A percentile compares a stretch with the other conserved stretches of the same genome.
phyloP scores from a whole-genome alignment of 2,888 invertebrate genomes.

The Harpalus rufipes region DNA sequence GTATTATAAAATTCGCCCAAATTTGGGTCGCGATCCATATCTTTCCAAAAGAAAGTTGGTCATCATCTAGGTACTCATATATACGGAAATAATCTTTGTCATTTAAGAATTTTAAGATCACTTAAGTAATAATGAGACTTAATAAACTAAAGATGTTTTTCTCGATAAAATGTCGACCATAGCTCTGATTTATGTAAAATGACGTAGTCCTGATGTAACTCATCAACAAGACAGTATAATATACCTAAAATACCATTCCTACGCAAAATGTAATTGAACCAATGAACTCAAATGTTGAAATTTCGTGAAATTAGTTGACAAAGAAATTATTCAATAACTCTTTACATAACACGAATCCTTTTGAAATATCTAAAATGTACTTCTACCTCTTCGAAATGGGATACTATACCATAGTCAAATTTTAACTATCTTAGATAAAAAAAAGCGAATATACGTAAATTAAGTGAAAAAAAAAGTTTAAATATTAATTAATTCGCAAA shows the following conservation, averaged over 20 bases:
- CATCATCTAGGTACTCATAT: no score
- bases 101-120: neutral
- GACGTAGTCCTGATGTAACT: conserved; percentile 47
- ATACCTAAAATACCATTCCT: conserved; percentile 57
- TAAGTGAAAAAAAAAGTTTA: no score
- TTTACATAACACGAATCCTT: neutral
- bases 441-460: no score
- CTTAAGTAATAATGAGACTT: neutral
- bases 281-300: conserved; percentile 37
- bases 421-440: no score
- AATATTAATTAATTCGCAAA: no score
- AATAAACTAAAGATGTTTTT: neutral
- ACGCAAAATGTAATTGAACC: conserved; percentile 52
- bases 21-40: no score
- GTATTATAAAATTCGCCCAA: no score
- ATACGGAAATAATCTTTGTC: neutral
- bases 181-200: conserved; percentile 45
- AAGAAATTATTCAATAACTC: conserved; percentile 26
- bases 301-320: conserved; percentile 27
- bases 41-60: no score
- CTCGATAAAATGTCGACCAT: conserved; percentile 14
- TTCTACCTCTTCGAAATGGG: no score
- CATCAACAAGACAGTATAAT: conserved; percentile 32
- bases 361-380: neutral
- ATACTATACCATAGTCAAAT: no score